Conservation (phyloP, 2,888 invertebrate species). For the Lottia scabra region DNA sequence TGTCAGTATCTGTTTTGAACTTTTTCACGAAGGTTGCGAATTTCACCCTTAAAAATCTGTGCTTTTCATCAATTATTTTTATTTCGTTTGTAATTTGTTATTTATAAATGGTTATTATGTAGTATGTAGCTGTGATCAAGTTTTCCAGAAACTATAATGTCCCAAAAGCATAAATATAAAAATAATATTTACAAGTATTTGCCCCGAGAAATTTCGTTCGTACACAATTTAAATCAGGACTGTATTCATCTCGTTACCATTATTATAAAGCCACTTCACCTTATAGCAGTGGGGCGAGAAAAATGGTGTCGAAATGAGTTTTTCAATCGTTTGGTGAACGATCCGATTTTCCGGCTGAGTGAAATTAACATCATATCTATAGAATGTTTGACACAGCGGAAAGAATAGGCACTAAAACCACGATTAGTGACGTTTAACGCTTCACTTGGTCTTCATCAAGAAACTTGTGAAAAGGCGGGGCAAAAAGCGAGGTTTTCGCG, state of each 20-base stretch:
- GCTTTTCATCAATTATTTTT: too few relatives aligned
- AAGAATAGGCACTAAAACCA: neutral
- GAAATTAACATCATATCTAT: neutral
- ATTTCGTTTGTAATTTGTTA: too few relatives aligned
- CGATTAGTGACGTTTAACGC: conserved; percentile 9
- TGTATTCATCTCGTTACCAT: neutral
- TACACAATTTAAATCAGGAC: too few relatives aligned
- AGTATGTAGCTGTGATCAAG: too few relatives aligned
- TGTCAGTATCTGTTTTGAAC: too few relatives aligned
- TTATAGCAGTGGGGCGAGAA: neutral
- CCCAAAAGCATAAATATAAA: too few relatives aligned
- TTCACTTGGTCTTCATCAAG: conserved; percentile 1
- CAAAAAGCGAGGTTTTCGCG: conserved; percentile 7
- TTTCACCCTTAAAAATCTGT: too few relatives aligned
- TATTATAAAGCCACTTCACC: conserved; percentile 1
- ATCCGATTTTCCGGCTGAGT: conserved; percentile 5
- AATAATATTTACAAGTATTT: too few relatives aligned
- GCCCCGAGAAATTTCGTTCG: too few relatives aligned
- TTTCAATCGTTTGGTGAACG: neutral
- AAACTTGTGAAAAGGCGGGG: conserved; percentile 17
- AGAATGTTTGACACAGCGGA: neutral
- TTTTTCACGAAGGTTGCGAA: too few relatives aligned
- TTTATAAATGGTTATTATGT: too few relatives aligned
- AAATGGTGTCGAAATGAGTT: conserved; percentile 3
- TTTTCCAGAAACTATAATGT: too few relatives aligned